Evolutionary conservation across 2,888 invertebrate genomes (phyloP).

Genomic region (Drosophila falleni): DNA sequence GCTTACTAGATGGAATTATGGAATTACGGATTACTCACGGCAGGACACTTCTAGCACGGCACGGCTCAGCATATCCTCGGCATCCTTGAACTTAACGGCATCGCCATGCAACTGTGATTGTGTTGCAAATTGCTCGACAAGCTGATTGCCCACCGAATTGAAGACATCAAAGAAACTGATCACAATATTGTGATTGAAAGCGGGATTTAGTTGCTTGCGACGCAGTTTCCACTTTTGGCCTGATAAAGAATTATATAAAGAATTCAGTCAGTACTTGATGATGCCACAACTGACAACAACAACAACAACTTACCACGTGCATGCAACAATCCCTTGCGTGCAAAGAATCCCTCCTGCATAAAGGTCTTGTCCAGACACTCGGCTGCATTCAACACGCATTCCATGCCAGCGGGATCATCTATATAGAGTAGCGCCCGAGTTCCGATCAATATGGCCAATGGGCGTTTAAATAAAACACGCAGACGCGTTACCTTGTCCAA

Average conservation of each 20-base stretch:
- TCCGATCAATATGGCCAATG: conserved; percentile 79
- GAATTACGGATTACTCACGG: conserved; percentile 69
- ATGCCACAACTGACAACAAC: not conserved
- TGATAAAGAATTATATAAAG: conserved; percentile 29
- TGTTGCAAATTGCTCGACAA: conserved; percentile 69
- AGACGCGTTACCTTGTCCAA: conserved; percentile 72
- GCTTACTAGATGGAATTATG: conserved; percentile 3
- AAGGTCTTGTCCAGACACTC: conserved; percentile 84
- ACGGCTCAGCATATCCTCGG: conserved; percentile 83
- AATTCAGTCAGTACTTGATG: not conserved
- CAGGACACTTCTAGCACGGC: conserved; percentile 83
- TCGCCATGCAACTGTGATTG: conserved; percentile 61
- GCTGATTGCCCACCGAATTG: conserved; percentile 80
- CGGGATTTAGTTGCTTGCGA: conserved; percentile 83
- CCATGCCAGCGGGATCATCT: conserved; percentile 83
- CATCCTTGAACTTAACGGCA: conserved; percentile 69
- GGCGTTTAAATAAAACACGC: conserved; percentile 75
- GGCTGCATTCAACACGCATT: conserved; percentile 80
- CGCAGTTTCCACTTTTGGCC: conserved; percentile 83
- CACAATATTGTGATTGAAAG: conserved; percentile 82
- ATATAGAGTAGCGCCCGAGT: conserved; percentile 79
- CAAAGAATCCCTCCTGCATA: conserved; percentile 83
- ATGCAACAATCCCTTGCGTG: conserved; percentile 81
- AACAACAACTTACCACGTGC: conserved; percentile 72
- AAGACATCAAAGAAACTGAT: conserved; percentile 81